These are phyloP conservation scores for Metaphire vulgaris DNA, from an alignment of 1,140 invertebrate species.

Conservation along the genomic window DNA sequence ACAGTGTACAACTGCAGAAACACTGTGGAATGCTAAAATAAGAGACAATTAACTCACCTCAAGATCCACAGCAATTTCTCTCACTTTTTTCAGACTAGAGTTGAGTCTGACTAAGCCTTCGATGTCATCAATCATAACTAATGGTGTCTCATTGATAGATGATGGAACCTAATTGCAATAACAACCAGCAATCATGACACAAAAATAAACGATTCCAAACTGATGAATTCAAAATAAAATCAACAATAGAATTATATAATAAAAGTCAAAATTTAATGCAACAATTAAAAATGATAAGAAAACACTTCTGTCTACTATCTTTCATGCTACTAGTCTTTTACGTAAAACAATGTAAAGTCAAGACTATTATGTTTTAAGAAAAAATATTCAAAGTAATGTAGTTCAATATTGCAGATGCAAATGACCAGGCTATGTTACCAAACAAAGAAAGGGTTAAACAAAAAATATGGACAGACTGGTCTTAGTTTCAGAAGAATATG, in stretches of 20 bases:
- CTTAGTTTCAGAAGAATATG: no score
- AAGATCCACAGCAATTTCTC: slow-evolving; percentile 77
- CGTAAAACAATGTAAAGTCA: no score
- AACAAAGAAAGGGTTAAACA: no score
- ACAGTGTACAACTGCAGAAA: no score
- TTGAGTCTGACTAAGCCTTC: slow-evolving; percentile 63
- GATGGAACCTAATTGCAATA: background rate
- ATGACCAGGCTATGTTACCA: no score
- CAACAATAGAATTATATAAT: background rate
- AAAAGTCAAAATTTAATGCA: background rate
- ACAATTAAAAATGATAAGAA: no score
- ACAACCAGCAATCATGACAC: background rate
- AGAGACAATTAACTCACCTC: slow-evolving; percentile 57
- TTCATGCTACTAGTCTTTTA: no score
- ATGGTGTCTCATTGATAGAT: background rate
- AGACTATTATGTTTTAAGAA: no score
- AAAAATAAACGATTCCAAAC: background rate
- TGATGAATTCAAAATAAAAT: background rate
- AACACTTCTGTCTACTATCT: no score
- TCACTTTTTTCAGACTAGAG: slow-evolving; percentile 60
- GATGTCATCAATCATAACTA: slow-evolving; percentile 61
- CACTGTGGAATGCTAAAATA: slow-evolving; percentile 60
- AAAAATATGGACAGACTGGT: no score
- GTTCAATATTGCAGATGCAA: no score
- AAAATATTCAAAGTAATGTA: no score